Base-by-base conservation (phyloP, 2,113 vertebrate species). In the Egretta garzetta region DNA sequence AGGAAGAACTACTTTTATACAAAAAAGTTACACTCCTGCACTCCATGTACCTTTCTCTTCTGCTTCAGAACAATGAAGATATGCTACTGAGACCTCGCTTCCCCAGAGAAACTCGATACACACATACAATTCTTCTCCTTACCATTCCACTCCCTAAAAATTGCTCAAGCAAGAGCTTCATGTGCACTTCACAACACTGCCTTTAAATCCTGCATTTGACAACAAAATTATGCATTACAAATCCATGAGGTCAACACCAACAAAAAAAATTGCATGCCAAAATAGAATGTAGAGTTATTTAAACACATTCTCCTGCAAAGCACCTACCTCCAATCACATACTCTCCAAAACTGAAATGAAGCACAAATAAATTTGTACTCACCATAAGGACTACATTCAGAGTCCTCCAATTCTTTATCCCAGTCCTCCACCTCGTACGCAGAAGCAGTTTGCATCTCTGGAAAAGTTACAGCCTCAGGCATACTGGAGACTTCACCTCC, bases 391-490 rank as follows among this genome's bases (percentile, higher is more conserved):
- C 75, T 80, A 47, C 47, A 77, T 59, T 97, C 70, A 60, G 93
- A 77, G 4, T 97, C 95, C 83, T 96, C 97, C 93, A 98, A 9
- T 58, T 98, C 98, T 88, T 97, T 91, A 95, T 98, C 98, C 98
- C 98, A 98, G 95, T 98, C 98, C 52, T 98, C 98, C 47, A 52
- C 35, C 23, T 94, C 89, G 1, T 94, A 82, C 14, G 80, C 85
- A 39, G 62, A 10, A 62, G 76, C 70, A 24, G 79, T 59, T 10
- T 91, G 95, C 58, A 74, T 74, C 53, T 90, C 88, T 92, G 80
- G 43, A 63, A 43, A 70, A 75, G 33, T 28, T 32, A 76, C 19
- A 67, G 43, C 32, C 37, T 77, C 71, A 20, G 77, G 37, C 5
- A 8, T 30, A 32, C 19, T 35, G 17, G 32, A 23, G 2, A 39